phyloP scores from a whole-genome alignment of 2,113 vertebrate species.

The Takifugu flavidus region DNA sequence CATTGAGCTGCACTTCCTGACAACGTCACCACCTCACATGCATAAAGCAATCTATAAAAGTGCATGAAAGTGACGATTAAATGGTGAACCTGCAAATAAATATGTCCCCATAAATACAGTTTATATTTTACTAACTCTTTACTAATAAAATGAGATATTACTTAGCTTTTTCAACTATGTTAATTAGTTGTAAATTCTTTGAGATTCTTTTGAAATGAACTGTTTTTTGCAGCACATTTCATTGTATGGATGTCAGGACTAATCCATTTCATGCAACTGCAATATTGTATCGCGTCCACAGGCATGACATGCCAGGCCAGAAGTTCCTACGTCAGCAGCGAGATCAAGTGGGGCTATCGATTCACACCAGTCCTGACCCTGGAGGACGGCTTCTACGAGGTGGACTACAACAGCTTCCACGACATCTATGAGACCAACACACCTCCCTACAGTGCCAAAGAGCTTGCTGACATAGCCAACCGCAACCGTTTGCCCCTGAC shows the following conservation, averaged over 20 bases:
- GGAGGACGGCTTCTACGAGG: slow-evolving; percentile 97
- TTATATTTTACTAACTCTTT: too few species aligned
- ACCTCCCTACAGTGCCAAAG: slow-evolving; percentile 88
- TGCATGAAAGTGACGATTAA: too few species aligned
- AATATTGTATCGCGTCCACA: slow-evolving; percentile 39
- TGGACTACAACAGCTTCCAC: slow-evolving; percentile 98
- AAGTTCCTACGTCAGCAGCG: slow-evolving; percentile 91
- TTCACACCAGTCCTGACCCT: slow-evolving; percentile 95
- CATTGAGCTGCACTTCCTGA: too few species aligned
- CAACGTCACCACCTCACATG: too few species aligned
- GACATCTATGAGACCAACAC: slow-evolving; percentile 96
- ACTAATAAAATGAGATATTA: too few species aligned
- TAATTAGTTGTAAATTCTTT: too few species aligned
- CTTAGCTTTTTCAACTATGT: too few species aligned
- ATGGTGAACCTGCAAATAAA: too few species aligned
- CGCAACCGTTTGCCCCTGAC: slow-evolving; percentile 85
- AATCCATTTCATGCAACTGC: not conserved
- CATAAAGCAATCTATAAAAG: too few species aligned
- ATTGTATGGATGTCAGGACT: too few species aligned
- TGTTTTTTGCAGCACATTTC: not conserved
- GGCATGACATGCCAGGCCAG: slow-evolving; percentile 98
- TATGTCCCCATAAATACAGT: too few species aligned
- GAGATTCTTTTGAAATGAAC: not conserved
- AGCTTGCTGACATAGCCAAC: slow-evolving; percentile 84
- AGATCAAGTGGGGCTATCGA: slow-evolving; percentile 97